Evolutionary conservation across 64 coral and sea anemone genomes (phyloP).

Genomic region (Stichodactyla helianthus): DNA sequence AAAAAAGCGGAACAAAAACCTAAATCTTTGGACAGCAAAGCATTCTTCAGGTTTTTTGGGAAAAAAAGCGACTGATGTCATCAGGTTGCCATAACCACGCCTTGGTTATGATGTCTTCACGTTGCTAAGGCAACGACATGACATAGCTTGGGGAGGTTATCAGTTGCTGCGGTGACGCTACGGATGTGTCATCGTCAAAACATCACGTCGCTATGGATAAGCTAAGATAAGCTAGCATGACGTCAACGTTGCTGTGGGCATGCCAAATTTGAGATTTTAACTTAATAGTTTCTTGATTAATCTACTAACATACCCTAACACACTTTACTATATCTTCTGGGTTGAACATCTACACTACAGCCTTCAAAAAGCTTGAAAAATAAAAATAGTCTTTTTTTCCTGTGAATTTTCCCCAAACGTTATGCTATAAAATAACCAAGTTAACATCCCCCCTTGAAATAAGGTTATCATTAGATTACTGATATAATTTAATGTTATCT

Average conservation of each 20-base stretch:
- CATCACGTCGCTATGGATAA: neutral
- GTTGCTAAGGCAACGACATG: neutral
- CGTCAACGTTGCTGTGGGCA: too few species aligned
- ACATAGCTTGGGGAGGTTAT: neutral
- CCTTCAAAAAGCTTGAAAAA: neutral
- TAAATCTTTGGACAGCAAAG: too few species aligned
- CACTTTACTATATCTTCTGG: too few species aligned
- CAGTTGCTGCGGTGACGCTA: neutral
- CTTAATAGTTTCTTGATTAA: too few species aligned
- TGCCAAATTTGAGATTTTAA: too few species aligned
- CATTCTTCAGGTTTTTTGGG: too few species aligned
- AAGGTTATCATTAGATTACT: neutral
- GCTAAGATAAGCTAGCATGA: too few species aligned
- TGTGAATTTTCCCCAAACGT: neutral
- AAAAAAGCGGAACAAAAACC: too few species aligned
- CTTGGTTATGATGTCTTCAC: neutral
- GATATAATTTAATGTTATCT: neutral
- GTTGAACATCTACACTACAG: neutral
- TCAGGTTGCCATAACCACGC: too few species aligned
- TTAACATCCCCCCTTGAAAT: neutral
- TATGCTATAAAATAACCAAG: neutral
- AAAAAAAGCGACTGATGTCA: too few species aligned
- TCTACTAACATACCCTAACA: too few species aligned
- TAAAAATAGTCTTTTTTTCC: neutral
- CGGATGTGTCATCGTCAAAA: neutral